These are phyloP conservation scores for Pyrocoelia pectoralis DNA, from an alignment of 2,888 invertebrate species.

Conservation along the genomic window DNA sequence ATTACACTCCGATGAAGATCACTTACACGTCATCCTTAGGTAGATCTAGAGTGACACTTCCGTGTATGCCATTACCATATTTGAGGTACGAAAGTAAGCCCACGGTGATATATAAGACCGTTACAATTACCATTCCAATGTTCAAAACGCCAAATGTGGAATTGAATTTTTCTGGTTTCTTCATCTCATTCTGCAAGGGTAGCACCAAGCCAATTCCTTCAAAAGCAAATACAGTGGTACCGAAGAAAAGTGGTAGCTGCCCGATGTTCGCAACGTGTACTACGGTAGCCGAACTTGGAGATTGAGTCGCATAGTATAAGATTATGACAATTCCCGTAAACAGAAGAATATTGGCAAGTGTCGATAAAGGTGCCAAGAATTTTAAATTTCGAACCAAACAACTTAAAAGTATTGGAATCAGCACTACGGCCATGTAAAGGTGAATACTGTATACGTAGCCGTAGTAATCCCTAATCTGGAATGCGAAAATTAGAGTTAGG, in stretches of 20 bases:
- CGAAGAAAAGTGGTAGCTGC: slow-evolving; percentile 86
- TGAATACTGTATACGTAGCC: slow-evolving; percentile 70
- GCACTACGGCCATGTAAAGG: slow-evolving; percentile 75
- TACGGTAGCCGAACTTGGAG: slow-evolving; percentile 66
- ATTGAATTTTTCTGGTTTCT: slow-evolving; percentile 77
- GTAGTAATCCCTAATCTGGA: slow-evolving; percentile 74
- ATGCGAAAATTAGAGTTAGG: slow-evolving; percentile 35
- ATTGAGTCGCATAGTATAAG: slow-evolving; percentile 76
- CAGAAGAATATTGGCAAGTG: slow-evolving; percentile 81
- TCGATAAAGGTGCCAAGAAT: slow-evolving; percentile 79
- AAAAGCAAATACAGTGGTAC: slow-evolving; percentile 95
- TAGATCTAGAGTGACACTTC: slow-evolving; percentile 90
- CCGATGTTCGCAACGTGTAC: slow-evolving; percentile 68
- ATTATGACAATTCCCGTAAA: slow-evolving; percentile 78
- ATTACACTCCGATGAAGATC: background rate
- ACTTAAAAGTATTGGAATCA: slow-evolving; percentile 75
- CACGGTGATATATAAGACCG: slow-evolving; percentile 77
- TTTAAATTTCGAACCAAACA: slow-evolving; percentile 81
- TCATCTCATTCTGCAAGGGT: slow-evolving; percentile 93
- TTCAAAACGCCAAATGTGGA: slow-evolving; percentile 86
- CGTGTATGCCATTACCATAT: slow-evolving; percentile 82
- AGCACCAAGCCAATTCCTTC: slow-evolving; percentile 96
- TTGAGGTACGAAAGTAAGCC: slow-evolving; percentile 90
- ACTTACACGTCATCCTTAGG: slow-evolving; percentile 69
- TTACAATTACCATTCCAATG: slow-evolving; percentile 85